phyloP scores from a whole-genome alignment of 2,797 vertebrate species.

The Cetoscarus ocellatus region DNA sequence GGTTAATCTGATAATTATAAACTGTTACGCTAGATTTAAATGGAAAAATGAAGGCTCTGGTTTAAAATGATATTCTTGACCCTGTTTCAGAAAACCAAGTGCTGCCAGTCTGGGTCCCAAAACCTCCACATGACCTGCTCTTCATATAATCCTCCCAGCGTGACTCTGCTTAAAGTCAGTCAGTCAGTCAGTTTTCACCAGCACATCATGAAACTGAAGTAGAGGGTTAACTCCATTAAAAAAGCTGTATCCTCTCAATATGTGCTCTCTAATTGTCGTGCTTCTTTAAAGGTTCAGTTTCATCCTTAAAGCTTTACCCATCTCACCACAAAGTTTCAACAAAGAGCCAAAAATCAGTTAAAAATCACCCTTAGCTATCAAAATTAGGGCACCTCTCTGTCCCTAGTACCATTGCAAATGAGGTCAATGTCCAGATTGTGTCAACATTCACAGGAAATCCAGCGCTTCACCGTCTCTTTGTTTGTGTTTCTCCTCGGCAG shows the following conservation, averaged over 20 bases:
- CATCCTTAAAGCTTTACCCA: too few species aligned
- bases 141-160: constrained; percentile 50
- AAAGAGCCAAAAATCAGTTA: too few species aligned
- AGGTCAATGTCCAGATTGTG: constrained; percentile 33
- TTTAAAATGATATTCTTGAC: neutral
- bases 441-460: neutral
- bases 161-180: constrained; percentile 73
- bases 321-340: too few species aligned
- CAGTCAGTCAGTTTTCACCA: neutral
- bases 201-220: constrained; percentile 4
- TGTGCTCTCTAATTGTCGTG: too few species aligned
- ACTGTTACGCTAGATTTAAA: neutral
- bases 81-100: neutral
- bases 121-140: constrained; percentile 58
- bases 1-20: neutral
- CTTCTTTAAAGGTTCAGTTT: too few species aligned
- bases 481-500: too few species aligned
- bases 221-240: neutral
- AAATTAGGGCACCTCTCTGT: neutral
- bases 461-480: too few species aligned
- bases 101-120: neutral
- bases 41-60: neutral
- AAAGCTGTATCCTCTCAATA: too few species aligned
- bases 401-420: constrained; percentile 13
- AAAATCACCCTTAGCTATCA: too few species aligned